A percentile compares a stretch with the other conserved stretches of the same genome.
phyloP scores from a whole-genome alignment of 2,797 vertebrate species.

The Gymnothorax javanicus region DNA sequence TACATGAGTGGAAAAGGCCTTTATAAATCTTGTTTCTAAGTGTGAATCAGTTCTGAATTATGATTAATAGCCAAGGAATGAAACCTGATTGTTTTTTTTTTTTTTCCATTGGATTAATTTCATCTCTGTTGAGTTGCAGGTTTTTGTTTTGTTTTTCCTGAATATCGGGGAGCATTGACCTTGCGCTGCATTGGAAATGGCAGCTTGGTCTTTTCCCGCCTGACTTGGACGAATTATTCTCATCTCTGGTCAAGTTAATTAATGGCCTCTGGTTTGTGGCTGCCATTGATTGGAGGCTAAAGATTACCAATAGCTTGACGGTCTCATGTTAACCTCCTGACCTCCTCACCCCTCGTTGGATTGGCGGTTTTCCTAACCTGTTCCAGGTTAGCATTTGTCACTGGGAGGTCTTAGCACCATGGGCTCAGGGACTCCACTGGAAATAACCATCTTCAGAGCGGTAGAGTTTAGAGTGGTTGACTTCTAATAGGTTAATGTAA shows the following conservation, averaged over 20 bases:
- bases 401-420: too few relatives aligned
- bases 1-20: neutral
- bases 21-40: neutral
- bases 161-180: too few relatives aligned
- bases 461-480: too few relatives aligned
- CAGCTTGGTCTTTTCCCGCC: slow-evolving; percentile 27
- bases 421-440: too few relatives aligned
- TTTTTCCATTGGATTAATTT: neutral
- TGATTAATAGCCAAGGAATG: neutral
- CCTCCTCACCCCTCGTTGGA: slow-evolving; percentile 43
- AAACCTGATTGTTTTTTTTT: neutral
- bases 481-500: too few relatives aligned
- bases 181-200: neutral
- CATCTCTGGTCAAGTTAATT: neutral
- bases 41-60: neutral
- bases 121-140: neutral
- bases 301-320: slow-evolving; percentile 46
- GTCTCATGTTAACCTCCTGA: slow-evolving; percentile 51
- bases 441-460: too few relatives aligned
- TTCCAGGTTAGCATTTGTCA: slow-evolving; percentile 15
- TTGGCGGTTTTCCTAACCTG: neutral
- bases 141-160: neutral
- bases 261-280: slow-evolving; percentile 29
- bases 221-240: slow-evolving; percentile 30
- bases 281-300: slow-evolving; percentile 49